Conservation (phyloP, 2,797 vertebrate genomes). For the Hydrophis major region DNA sequence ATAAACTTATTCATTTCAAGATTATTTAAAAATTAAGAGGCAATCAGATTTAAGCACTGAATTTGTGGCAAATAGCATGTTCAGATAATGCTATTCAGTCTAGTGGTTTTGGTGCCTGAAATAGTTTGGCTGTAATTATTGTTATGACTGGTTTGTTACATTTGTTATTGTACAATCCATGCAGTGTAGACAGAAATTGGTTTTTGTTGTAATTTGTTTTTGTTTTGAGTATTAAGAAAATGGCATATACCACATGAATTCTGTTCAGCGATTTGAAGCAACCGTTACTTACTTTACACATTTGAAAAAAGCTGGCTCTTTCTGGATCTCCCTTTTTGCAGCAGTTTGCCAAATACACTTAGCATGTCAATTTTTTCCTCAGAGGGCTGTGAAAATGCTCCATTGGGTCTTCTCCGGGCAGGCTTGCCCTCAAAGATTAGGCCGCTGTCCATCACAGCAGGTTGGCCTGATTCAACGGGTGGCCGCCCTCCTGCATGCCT, state of each 20-base stretch:
- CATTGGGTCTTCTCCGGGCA: not conserved
- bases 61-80: slow-evolving; percentile 15
- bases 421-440: not conserved
- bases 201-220: not conserved
- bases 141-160: not conserved
- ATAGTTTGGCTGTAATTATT: not conserved
- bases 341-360: no score
- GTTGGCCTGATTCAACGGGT: not conserved
- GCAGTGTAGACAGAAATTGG: not conserved
- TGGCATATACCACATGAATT: not conserved
- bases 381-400: not conserved
- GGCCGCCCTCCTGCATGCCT: not conserved
- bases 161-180: not conserved
- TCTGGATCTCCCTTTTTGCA: not conserved
- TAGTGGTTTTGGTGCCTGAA: slow-evolving; percentile 36
- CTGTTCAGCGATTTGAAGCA: not conserved
- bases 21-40: slow-evolving; percentile 11
- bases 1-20: not conserved
- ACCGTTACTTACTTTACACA: not conserved
- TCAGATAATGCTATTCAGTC: slow-evolving; percentile 33
- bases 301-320: not conserved
- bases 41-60: slow-evolving; percentile 22
- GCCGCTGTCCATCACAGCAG: not conserved
- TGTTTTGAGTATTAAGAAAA: not conserved
- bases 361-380: no score